These are phyloP conservation scores for Rhinoraja longicauda DNA, from an alignment of 2,797 vertebrate species.

Conservation along the genomic window DNA sequence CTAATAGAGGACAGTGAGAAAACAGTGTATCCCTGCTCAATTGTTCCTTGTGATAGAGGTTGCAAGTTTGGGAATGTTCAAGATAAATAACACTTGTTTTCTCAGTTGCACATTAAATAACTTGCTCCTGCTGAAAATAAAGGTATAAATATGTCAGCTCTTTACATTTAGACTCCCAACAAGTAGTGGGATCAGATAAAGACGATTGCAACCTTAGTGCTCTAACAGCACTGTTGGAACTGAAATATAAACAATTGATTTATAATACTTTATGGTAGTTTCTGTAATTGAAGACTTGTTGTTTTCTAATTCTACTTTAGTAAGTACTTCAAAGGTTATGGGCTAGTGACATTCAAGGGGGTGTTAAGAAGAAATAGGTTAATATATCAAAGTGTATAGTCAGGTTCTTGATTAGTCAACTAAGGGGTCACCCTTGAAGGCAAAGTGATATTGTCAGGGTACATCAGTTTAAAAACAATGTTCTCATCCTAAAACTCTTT, in stretches of 20 bases:
- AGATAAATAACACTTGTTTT: background rate
- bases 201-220: background rate
- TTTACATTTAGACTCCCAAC: background rate
- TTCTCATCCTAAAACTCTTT: background rate
- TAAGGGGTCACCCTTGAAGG: background rate
- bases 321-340: background rate
- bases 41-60: too few species aligned
- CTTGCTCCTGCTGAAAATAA: background rate
- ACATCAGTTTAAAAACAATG: constrained; percentile 1
- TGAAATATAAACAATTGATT: constrained; percentile 26
- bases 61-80: too few species aligned
- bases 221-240: background rate
- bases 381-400: constrained; percentile 9
- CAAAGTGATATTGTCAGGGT: constrained; percentile 2
- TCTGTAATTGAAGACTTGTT: background rate
- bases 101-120: background rate
- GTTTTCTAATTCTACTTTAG: background rate
- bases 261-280: background rate
- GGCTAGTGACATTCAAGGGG: background rate
- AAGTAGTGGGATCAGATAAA: background rate
- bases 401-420: constrained; percentile 5
- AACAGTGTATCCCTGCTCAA: too few species aligned
- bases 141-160: constrained; percentile 27
- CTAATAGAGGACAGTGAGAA: too few species aligned
- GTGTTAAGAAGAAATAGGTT: background rate